Percentiles rank a stretch among this genome's conserved stretches.
These are phyloP conservation scores for Sebastes oblongus DNA, from an alignment of 2,797 vertebrate genomes.

Conservation along the genomic window DNA sequence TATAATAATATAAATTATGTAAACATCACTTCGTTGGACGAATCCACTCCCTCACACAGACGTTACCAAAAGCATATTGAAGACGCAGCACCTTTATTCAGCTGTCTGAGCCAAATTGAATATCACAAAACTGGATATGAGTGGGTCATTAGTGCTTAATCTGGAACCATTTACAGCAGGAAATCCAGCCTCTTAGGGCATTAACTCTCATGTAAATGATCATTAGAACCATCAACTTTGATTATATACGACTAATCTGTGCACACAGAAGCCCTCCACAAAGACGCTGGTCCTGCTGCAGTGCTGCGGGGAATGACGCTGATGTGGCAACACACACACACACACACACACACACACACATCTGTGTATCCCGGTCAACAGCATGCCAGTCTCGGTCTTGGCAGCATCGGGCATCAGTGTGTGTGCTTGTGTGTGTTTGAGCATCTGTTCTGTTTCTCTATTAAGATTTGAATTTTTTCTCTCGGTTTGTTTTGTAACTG, in stretches of 20 bases:
- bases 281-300: neutral
- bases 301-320: neutral
- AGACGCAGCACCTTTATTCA: neutral
- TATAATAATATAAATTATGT: neutral
- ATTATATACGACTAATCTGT: conserved; percentile 1
- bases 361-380: neutral
- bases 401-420: neutral
- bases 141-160: neutral
- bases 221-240: neutral
- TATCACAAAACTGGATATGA: neutral
- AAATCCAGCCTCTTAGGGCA: neutral
- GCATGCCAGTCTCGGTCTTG: neutral
- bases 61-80: neutral
- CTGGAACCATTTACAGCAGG: neutral
- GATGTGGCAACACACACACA: neutral
- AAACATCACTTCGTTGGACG: neutral
- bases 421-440: neutral
- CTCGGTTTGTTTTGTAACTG: conserved; percentile 2
- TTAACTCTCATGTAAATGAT: neutral
- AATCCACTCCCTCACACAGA: neutral
- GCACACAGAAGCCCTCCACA: neutral
- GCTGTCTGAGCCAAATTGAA: neutral
- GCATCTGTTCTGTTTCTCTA: conserved; percentile 5
- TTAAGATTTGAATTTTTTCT: neutral
- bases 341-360: neutral